A percentile compares a stretch with the other conserved stretches of the same genome.
Evolutionary conservation across 1,140 invertebrate species (phyloP).

Genomic region (Bombus terrestris): DNA sequence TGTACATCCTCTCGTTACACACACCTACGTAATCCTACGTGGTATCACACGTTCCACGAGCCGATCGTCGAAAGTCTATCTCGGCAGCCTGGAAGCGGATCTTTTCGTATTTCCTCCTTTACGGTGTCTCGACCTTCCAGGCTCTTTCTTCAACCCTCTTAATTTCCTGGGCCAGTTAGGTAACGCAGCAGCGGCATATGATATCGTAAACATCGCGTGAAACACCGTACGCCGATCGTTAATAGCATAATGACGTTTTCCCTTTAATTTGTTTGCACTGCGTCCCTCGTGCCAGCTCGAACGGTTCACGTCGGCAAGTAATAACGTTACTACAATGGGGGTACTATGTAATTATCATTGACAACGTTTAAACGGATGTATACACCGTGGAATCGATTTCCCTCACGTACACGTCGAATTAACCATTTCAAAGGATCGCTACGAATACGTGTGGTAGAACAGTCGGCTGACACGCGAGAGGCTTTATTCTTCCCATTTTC

Average conservation of each 20-base stretch:
- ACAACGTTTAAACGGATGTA: constrained; percentile 10
- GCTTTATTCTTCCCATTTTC: not conserved
- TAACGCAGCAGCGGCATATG: constrained; percentile 10
- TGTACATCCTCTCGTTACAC: constrained; percentile 16
- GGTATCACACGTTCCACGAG: not conserved
- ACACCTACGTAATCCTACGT: not conserved
- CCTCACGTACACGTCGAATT: not conserved
- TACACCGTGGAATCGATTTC: constrained; percentile 27
- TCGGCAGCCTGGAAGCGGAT: constrained; percentile 33
- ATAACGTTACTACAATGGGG: constrained; percentile 28
- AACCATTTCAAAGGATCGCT: not conserved
- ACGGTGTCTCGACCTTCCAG: constrained; percentile 57
- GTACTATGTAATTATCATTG: constrained; percentile 22
- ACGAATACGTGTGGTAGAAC: not conserved
- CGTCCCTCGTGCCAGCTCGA: too few species aligned
- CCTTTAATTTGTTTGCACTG: constrained; percentile 54
- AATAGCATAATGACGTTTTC: constrained; percentile 57
- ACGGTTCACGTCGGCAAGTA: constrained; percentile 2
- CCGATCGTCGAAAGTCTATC: not conserved
- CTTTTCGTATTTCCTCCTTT: constrained; percentile 55
- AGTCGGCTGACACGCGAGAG: not conserved
- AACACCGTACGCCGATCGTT: constrained; percentile 25
- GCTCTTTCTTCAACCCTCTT: constrained; percentile 29
- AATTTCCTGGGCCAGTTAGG: constrained; percentile 58
- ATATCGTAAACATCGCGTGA: constrained; percentile 48